phyloP scores from a whole-genome alignment of 1,140 invertebrate species.

The Bombus sibiricus region DNA sequence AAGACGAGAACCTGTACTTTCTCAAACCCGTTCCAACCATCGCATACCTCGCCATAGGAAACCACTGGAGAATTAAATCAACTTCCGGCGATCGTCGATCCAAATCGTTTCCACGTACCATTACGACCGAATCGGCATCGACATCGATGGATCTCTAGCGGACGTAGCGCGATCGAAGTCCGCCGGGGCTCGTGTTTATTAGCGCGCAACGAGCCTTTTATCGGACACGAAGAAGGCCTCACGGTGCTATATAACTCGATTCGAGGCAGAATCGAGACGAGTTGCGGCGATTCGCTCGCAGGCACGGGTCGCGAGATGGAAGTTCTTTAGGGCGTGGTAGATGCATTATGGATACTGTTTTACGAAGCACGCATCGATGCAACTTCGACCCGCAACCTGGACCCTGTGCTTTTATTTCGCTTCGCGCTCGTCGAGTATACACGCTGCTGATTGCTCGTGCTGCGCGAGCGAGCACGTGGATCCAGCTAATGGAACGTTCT shows the following conservation, averaged over 20 bases:
- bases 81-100: slow-evolving; percentile 12
- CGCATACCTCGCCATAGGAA: background rate
- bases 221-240: background rate
- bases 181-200: slow-evolving; percentile 5
- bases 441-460: slow-evolving; percentile 16
- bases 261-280: slow-evolving; percentile 16
- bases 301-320: slow-evolving; percentile 26
- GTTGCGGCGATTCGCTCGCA: background rate
- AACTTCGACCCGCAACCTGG: slow-evolving; percentile 7
- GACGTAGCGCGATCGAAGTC: background rate
- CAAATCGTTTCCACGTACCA: slow-evolving; percentile 31
- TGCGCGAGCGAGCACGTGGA: background rate
- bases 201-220: slow-evolving; percentile 28
- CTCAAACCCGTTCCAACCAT: background rate
- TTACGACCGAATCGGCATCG: slow-evolving; percentile 3
- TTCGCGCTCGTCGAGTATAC: background rate
- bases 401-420: slow-evolving; percentile 6
- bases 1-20: background rate
- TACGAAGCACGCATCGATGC: slow-evolving; percentile 23
- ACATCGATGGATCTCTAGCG: slow-evolving; percentile 7
- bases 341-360: slow-evolving; percentile 65
- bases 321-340: slow-evolving; percentile 60
- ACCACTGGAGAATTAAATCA: slow-evolving; percentile 8
- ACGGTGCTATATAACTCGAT: background rate
- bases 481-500: background rate